Evolutionary conservation across 2,113 vertebrate genomes (phyloP).

Genomic region (Jacana jacana): DNA sequence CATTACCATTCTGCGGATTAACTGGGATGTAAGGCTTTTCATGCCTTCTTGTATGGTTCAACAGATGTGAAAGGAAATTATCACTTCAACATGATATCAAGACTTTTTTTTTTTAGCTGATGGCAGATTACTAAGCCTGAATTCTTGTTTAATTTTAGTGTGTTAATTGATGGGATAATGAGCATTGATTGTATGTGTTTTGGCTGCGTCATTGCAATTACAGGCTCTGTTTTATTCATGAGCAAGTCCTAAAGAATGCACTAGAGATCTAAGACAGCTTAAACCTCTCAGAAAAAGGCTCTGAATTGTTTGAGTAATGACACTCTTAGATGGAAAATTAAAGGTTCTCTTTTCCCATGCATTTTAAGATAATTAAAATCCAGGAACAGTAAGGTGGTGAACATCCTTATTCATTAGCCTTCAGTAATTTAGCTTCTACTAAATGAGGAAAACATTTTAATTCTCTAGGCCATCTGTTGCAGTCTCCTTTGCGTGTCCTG

Average conservation of each 20-base stretch:
- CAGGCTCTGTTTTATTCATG: conserved; percentile 68
- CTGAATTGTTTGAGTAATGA: conserved; percentile 66
- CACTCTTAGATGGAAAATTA: conserved; percentile 60
- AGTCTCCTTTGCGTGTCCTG: not conserved
- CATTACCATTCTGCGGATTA: not conserved
- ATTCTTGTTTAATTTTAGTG: conserved; percentile 70
- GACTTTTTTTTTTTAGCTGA: not conserved
- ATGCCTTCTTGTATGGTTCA: not conserved
- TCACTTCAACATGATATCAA: conserved; percentile 33
- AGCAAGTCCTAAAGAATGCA: conserved; percentile 43
- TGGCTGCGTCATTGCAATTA: conserved; percentile 62
- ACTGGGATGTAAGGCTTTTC: not conserved
- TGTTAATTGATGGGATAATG: conserved; percentile 70
- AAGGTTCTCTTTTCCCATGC: conserved; percentile 48
- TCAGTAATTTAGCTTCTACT: conserved; percentile 65
- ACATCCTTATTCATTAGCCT: conserved; percentile 65
- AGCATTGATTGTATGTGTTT: conserved; percentile 60
- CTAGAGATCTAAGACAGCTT: conserved; percentile 50
- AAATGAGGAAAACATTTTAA: conserved; percentile 60
- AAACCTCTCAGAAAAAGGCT: conserved; percentile 44
- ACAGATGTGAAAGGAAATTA: conserved; percentile 49
- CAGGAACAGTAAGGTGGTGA: conserved; percentile 48
- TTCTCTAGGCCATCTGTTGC: conserved; percentile 69
- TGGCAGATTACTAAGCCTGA: conserved; percentile 53
- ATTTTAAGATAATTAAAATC: conserved; percentile 68